These are phyloP conservation scores for Ctenopoma kingsleyae DNA, from an alignment of 2,797 vertebrate genomes.

Conservation along the genomic window DNA sequence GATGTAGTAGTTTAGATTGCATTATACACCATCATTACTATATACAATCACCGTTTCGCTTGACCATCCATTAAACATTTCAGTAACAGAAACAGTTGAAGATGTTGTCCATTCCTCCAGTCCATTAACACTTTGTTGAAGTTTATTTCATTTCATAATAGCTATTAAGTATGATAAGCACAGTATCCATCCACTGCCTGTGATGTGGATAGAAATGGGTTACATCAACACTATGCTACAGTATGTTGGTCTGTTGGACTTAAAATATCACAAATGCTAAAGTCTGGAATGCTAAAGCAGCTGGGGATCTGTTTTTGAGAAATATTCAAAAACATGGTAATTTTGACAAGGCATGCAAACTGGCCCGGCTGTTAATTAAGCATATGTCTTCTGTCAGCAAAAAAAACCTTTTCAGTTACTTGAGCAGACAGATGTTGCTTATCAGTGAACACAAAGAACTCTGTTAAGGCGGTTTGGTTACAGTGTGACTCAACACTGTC, in stretches of 20 bases:
- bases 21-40: slow-evolving; percentile 45
- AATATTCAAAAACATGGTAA: slow-evolving; percentile 14
- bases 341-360: background rate
- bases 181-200: slow-evolving; percentile 1
- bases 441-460: slow-evolving; percentile 72
- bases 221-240: slow-evolving; percentile 8
- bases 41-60: slow-evolving; percentile 20
- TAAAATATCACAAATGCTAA: slow-evolving; percentile 35
- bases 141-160: background rate
- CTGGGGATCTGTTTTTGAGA: slow-evolving; percentile 15
- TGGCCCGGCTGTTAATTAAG: slow-evolving; percentile 24
- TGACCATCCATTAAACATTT: background rate
- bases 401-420: slow-evolving; percentile 57
- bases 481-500: slow-evolving; percentile 74
- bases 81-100: background rate
- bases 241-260: slow-evolving; percentile 18
- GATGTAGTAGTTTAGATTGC: slow-evolving; percentile 32
- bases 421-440: slow-evolving; percentile 76
- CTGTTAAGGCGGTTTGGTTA: slow-evolving; percentile 61
- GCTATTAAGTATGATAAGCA: slow-evolving; percentile 7
- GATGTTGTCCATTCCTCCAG: background rate
- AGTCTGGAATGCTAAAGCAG: slow-evolving; percentile 34
- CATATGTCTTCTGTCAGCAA: slow-evolving; percentile 25
- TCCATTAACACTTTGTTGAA: background rate
- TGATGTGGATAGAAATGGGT: slow-evolving; percentile 7